Evolutionary conservation across 2,888 invertebrate genomes (phyloP).

Genomic region (Dugesia japonica): DNA sequence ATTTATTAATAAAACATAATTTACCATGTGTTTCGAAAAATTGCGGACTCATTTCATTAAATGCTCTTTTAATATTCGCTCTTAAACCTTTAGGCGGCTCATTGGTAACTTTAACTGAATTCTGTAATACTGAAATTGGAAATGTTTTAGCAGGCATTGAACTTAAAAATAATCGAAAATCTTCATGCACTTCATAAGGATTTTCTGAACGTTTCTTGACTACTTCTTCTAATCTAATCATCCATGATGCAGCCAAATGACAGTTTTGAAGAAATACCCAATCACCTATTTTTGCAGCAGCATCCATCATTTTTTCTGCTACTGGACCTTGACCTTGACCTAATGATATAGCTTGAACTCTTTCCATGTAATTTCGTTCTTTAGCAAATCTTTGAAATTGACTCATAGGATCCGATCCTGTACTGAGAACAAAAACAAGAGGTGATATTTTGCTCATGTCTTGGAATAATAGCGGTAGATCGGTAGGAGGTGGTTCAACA

Average conservation of each 20-base stretch:
- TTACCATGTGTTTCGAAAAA: constrained; percentile 66
- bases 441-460: constrained; percentile 54
- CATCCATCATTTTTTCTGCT: constrained; percentile 47
- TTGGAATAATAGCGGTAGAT: constrained; percentile 49
- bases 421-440: constrained; percentile 67
- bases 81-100: constrained; percentile 49
- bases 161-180: constrained; percentile 47
- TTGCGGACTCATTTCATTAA: constrained; percentile 63
- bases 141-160: constrained; percentile 48
- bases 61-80: constrained; percentile 66
- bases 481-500: constrained; percentile 65
- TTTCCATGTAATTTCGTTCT: constrained; percentile 44
- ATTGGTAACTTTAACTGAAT: constrained; percentile 49
- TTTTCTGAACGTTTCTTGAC: constrained; percentile 45
- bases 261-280: constrained; percentile 50
- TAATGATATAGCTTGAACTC: constrained; percentile 46
- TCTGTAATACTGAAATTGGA: constrained; percentile 48
- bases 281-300: constrained; percentile 45
- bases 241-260: constrained; percentile 49
- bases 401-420: constrained; percentile 56
- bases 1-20: constrained; percentile 21
- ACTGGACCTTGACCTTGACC: constrained; percentile 50
- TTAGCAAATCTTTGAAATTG: constrained; percentile 46
- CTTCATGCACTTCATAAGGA: constrained; percentile 43
- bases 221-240: constrained; percentile 46